phyloP scores from a whole-genome alignment of 2,113 vertebrate genomes.

The Nematolebias whitei region DNA sequence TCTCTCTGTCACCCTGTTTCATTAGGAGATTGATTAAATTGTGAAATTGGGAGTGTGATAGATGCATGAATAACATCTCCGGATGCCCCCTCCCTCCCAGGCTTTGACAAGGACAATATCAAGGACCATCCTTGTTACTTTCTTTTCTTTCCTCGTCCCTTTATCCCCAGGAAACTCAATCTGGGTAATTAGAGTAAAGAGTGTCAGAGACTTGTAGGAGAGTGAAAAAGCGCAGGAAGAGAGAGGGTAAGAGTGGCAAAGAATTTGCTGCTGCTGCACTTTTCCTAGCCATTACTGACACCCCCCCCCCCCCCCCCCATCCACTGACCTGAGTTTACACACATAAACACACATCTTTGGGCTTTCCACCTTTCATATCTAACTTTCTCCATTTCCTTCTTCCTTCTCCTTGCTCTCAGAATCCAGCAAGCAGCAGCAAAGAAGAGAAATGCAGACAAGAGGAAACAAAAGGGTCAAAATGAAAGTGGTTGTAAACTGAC shows the following conservation, averaged over 20 bases:
- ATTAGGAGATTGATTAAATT: slow-evolving; percentile 86
- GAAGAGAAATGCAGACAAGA: slow-evolving; percentile 65
- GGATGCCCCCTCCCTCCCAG: slow-evolving; percentile 59
- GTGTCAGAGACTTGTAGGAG: slow-evolving; percentile 64
- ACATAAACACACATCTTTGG: slow-evolving; percentile 24
- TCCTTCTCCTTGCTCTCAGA: slow-evolving; percentile 36
- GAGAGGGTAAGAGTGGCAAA: slow-evolving; percentile 38
- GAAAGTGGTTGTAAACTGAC: slow-evolving; percentile 44
- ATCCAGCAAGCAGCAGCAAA: slow-evolving; percentile 54
- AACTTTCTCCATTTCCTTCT: slow-evolving; percentile 18
- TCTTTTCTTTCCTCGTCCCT: slow-evolving; percentile 33
- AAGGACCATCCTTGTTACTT: slow-evolving; percentile 59
- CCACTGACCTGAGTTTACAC: slow-evolving; percentile 2
- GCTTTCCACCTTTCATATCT: slow-evolving; percentile 40
- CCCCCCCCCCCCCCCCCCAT: neutral
- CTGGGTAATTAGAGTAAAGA: slow-evolving; percentile 81
- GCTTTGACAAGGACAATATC: slow-evolving; percentile 81
- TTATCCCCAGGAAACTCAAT: slow-evolving; percentile 83
- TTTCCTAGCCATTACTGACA: slow-evolving; percentile 48
- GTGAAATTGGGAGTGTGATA: slow-evolving; percentile 80
- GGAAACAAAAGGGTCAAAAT: slow-evolving; percentile 48
- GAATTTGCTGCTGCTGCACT: slow-evolving; percentile 75
- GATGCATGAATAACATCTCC: slow-evolving; percentile 79
- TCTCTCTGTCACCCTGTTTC: slow-evolving; percentile 65
- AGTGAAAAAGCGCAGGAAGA: slow-evolving; percentile 15